Conservation (phyloP, 2,113 vertebrate genomes). For the Cyphomyrus discorhynchus region DNA sequence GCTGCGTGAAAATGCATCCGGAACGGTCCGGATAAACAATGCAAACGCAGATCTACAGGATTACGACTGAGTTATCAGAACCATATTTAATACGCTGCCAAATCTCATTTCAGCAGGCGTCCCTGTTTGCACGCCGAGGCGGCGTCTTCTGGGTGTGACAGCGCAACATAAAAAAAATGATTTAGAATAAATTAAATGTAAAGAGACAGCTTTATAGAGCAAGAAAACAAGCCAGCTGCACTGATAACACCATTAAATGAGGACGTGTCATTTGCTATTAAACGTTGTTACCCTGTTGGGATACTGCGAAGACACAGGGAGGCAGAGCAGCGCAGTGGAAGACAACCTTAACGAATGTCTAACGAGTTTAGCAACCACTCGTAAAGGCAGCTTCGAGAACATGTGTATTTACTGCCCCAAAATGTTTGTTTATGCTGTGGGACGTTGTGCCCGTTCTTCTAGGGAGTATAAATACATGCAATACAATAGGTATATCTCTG, state of each 20-base stretch:
- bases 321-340: background rate
- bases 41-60: background rate
- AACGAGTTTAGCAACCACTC: background rate
- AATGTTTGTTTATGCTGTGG: background rate
- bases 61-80: background rate
- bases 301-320: background rate
- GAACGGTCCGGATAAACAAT: background rate
- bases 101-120: conserved; percentile 4
- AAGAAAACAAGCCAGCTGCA: background rate
- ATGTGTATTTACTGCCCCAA: background rate
- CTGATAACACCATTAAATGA: conserved; percentile 13
- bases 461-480: background rate
- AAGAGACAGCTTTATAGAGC: conserved; percentile 13
- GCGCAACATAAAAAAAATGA: background rate
- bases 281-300: background rate
- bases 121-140: background rate
- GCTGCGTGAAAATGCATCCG: background rate
- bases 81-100: background rate
- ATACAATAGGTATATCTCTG: background rate
- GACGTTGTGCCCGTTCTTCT: background rate
- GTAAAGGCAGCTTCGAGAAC: background rate
- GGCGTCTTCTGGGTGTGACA: background rate
- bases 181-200: conserved; percentile 20
- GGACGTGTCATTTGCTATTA: background rate
- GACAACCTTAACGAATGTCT: background rate